phyloP scores from a whole-genome alignment of 2,113 vertebrate genomes.

The Actenoides hombroni region DNA sequence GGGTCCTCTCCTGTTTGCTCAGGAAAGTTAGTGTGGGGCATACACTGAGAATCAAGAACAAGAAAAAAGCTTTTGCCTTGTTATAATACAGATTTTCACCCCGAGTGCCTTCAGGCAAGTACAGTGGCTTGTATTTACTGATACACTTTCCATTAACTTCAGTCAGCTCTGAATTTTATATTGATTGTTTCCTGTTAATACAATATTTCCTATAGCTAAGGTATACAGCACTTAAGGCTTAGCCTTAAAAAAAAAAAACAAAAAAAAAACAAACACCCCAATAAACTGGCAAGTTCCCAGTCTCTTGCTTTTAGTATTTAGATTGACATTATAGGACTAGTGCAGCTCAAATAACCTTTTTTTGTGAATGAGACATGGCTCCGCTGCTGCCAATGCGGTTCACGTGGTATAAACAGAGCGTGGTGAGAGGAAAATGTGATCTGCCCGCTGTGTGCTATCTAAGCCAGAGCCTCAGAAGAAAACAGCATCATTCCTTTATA shows the following conservation, averaged over 20 bases:
- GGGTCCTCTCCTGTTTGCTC: neutral
- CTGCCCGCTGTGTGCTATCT: neutral
- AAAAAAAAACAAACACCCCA: neutral
- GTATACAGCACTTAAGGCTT: neutral
- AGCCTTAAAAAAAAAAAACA: neutral
- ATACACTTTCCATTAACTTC: neutral
- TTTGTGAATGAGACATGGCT: neutral
- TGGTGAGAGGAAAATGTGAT: neutral
- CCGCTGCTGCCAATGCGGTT: fast-evolving
- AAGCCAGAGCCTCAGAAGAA: neutral
- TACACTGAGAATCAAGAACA: neutral
- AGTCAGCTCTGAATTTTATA: neutral
- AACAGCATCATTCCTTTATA: neutral
- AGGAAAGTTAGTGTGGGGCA: neutral
- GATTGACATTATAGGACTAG: neutral
- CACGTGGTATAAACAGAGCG: neutral
- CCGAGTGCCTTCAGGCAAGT: neutral
- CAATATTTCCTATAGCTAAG: neutral
- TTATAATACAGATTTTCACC: neutral
- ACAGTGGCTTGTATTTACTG: neutral
- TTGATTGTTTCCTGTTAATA: neutral
- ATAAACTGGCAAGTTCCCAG: neutral
- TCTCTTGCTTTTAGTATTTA: neutral
- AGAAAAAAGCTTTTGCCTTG: neutral
- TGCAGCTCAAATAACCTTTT: neutral